phyloP scores from a whole-genome alignment of 2,797 vertebrate species.

The Poeciliopsis presidionis region DNA sequence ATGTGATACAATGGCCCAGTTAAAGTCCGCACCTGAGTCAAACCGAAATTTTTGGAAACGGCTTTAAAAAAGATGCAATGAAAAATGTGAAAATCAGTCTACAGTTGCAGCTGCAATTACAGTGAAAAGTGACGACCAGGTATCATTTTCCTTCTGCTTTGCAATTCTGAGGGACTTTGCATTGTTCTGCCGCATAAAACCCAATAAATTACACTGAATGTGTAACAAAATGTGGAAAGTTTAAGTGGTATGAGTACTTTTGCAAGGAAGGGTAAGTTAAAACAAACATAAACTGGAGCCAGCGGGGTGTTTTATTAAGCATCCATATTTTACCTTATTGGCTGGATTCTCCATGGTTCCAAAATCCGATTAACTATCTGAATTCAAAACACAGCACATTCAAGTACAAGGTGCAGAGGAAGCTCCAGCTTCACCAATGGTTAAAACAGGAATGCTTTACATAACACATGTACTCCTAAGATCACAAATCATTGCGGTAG shows the following conservation, averaged over 20 bases:
- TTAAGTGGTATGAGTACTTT: not conserved
- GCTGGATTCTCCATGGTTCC: constrained; percentile 36
- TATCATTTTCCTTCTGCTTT: not conserved
- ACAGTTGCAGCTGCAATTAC: not conserved
- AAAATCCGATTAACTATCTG: constrained; percentile 32
- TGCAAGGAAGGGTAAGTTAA: constrained; percentile 15
- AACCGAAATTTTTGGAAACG: not conserved
- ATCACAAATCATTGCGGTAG: constrained; percentile 41
- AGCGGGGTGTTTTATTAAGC: constrained; percentile 46
- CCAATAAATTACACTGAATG: not conserved
- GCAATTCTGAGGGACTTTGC: not conserved
- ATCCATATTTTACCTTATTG: constrained; percentile 44
- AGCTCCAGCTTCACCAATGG: constrained; percentile 43
- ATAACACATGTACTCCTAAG: constrained; percentile 47
- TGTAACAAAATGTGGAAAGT: not conserved
- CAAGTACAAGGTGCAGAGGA: constrained; percentile 34
- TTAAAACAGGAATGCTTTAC: constrained; percentile 48
- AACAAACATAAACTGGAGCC: constrained; percentile 19
- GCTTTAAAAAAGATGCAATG: not conserved
- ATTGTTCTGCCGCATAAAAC: not conserved
- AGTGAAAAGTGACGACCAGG: not conserved
- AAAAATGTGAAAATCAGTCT: not conserved
- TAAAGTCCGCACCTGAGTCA: not conserved
- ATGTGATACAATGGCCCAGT: not conserved
- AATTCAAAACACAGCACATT: constrained; percentile 58